A percentile compares a stretch with the other conserved stretches of the same genome.
These are phyloP conservation scores for Pyrochroa serraticornis DNA, from an alignment of 2,888 invertebrate species.

Conservation along the genomic window DNA sequence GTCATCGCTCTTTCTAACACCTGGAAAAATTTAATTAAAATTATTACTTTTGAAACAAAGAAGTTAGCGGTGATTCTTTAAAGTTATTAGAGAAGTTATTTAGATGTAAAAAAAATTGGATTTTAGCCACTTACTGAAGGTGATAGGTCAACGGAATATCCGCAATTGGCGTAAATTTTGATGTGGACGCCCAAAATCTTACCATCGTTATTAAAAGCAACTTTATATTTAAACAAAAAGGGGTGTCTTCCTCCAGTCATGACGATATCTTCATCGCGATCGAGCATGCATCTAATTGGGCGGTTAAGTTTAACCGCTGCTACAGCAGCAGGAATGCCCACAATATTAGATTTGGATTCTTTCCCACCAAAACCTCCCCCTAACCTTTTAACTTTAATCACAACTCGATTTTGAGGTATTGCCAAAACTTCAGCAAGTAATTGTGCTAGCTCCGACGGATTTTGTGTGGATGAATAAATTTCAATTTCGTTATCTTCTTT, in stretches of 20 bases:
- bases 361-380: conserved; percentile 98
- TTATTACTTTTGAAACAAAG: not conserved
- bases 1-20: conserved; percentile 83
- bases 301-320: conserved; percentile 79
- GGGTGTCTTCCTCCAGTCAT: conserved; percentile 90
- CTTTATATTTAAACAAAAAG: conserved; percentile 83
- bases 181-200: conserved; percentile 75
- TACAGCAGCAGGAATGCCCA: conserved; percentile 77
- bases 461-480: conserved; percentile 63
- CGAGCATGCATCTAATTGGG: conserved; percentile 82
- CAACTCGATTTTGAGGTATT: conserved; percentile 75
- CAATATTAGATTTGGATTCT: conserved; percentile 73
- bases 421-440: conserved; percentile 72
- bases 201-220: conserved; percentile 77
- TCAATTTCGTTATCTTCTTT: conserved; percentile 86
- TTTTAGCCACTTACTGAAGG: conserved; percentile 64
- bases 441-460: conserved; percentile 42
- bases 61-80: too few species aligned
- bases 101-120: too few species aligned
- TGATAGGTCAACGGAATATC: conserved; percentile 83
- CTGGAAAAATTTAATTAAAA: conserved; percentile 57
- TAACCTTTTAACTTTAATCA: conserved; percentile 81
- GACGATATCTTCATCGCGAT: conserved; percentile 94
- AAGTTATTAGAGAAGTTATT: too few species aligned
- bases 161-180: conserved; percentile 81